A percentile compares a stretch with the other conserved stretches of the same genome.
Evolutionary conservation across 64 coral and sea anemone species (phyloP).

Genomic region (Dendronephthya gigantea): DNA sequence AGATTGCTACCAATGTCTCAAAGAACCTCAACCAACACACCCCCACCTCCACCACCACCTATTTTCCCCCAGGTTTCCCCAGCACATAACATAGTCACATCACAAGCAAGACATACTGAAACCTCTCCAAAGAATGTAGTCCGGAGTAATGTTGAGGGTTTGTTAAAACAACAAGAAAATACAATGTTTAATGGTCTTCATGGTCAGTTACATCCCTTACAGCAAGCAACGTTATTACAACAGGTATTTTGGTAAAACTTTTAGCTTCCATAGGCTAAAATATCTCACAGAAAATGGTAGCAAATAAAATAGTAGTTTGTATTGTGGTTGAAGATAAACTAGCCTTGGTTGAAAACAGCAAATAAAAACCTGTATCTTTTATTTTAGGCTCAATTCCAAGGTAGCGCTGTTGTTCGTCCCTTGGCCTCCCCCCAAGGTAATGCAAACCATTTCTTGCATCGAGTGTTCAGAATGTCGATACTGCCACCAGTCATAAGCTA

Average conservation of each 20-base stretch:
- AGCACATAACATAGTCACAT: neutral
- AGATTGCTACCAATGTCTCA: conserved; percentile 40
- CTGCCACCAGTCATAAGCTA: neutral
- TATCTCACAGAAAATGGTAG: too few relatives aligned
- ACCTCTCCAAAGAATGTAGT: neutral
- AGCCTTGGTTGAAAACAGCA: too few relatives aligned
- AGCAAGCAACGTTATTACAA: conserved; percentile 93
- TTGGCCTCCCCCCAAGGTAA: neutral
- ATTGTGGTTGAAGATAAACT: too few relatives aligned
- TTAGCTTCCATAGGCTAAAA: neutral
- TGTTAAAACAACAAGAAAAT: conserved; percentile 18
- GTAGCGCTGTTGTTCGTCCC: neutral
- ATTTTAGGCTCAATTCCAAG: conserved; percentile 13
- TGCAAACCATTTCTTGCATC: neutral
- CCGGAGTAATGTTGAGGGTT: neutral
- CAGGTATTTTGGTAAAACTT: conserved; percentile 21
- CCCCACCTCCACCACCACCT: conserved; percentile 21
- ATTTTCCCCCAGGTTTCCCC: conserved; percentile 17
- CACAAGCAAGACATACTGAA: neutral
- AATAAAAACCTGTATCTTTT: neutral
- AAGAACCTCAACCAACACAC: conserved; percentile 15
- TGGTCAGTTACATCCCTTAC: conserved; percentile 79
- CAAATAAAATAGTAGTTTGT: too few relatives aligned
- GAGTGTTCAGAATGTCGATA: neutral
- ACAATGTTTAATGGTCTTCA: conserved; percentile 23